Evolutionary conservation across 1,140 invertebrate genomes (phyloP).

Genomic region (Agrilus planipennis): DNA sequence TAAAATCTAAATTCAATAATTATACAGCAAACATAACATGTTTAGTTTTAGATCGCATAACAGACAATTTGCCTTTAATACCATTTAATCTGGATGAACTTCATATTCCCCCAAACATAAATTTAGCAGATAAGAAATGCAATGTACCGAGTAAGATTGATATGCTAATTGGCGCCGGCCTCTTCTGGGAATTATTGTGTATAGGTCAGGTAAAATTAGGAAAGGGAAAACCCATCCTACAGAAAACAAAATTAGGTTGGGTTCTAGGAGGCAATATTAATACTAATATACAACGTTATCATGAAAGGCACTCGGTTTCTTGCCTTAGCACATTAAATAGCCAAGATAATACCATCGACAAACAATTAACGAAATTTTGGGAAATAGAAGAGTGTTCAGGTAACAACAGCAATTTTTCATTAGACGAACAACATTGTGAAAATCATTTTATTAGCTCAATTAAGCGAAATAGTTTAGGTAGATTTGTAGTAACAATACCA

Average conservation of each 20-base stretch:
- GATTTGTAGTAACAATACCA: constrained; percentile 9
- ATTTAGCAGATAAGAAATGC: background rate
- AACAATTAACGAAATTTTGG: constrained; percentile 5
- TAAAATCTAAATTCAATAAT: constrained; percentile 1
- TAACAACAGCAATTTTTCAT: background rate
- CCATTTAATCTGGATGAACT: background rate
- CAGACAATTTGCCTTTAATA: background rate
- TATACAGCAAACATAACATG: background rate
- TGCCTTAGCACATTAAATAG: too few species aligned
- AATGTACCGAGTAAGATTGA: background rate
- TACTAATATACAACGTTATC: background rate
- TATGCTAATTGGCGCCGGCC: background rate
- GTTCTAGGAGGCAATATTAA: constrained; percentile 8
- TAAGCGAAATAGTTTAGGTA: background rate
- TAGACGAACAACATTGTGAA: constrained; percentile 6
- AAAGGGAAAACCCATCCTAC: constrained; percentile 5
- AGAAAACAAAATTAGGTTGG: constrained; percentile 14
- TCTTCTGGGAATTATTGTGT: constrained; percentile 1
- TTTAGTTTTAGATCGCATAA: constrained; percentile 1
- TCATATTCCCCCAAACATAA: background rate
- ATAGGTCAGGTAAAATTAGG: constrained; percentile 1
- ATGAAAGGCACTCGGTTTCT: background rate
- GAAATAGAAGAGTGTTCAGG: constrained; percentile 2
- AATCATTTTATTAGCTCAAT: constrained; percentile 1
- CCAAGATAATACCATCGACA: background rate